Conservation (phyloP, 2,888 invertebrate genomes). For the Baccha elongata region DNA sequence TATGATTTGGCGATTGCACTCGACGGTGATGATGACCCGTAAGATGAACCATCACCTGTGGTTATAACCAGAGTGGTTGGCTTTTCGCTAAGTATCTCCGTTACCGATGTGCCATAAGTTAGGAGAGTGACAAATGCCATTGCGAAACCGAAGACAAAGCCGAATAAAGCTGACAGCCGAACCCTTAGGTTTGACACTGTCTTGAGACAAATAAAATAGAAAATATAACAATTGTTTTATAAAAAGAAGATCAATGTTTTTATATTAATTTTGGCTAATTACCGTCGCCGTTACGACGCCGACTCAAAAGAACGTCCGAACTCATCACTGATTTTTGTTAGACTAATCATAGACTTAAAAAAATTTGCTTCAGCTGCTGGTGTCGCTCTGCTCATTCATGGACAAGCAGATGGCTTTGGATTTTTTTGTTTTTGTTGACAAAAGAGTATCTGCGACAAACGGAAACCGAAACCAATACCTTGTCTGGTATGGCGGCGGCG, state of each 20-base stretch:
- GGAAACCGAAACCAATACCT: background rate
- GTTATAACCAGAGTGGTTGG: conserved; percentile 58
- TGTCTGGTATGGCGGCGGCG: conserved; percentile 27
- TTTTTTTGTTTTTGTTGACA: conserved; percentile 3
- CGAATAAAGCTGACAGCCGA: conserved; percentile 76
- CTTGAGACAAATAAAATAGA: conserved; percentile 47
- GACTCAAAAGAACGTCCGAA: conserved; percentile 59
- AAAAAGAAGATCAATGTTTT: conserved; percentile 5
- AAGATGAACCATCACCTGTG: conserved; percentile 50
- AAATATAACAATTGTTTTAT: conserved; percentile 14
- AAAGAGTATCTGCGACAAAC: background rate
- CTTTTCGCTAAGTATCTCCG: conserved; percentile 54
- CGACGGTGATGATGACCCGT: conserved; percentile 23
- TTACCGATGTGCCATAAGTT: conserved; percentile 66
- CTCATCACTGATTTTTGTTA: conserved; percentile 67
- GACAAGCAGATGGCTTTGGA: conserved; percentile 20
- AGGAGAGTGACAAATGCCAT: conserved; percentile 77
- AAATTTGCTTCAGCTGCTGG: conserved; percentile 1
- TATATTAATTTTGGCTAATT: conserved; percentile 32
- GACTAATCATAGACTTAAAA: conserved; percentile 48
- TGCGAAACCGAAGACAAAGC: conserved; percentile 77
- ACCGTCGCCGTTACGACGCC: conserved; percentile 65
- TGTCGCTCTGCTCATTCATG: conserved; percentile 15
- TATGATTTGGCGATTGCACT: conserved; percentile 23
- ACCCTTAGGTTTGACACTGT: conserved; percentile 59